Base-by-base conservation (phyloP, 2,113 vertebrate genomes). In the Polypterus senegalus region DNA sequence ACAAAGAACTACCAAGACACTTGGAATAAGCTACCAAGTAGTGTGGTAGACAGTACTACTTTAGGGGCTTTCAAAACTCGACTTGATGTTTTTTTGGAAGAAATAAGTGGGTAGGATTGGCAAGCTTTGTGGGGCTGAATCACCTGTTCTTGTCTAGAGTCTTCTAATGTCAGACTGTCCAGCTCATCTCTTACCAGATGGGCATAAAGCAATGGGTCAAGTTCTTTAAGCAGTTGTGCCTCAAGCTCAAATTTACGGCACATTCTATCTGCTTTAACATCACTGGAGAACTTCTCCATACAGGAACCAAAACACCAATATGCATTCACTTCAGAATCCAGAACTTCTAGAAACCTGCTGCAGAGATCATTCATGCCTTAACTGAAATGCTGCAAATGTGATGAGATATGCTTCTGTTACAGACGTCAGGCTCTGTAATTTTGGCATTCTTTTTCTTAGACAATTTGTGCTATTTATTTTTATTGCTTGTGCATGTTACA, bases 291-390 rank as follows among this genome's bases (percentile, higher is more conserved):
- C 69, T 82, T 86, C 61, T 88, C 82, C 83, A 88, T 87, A 70
- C 81, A 86, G 70, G 77, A 83, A 7, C 77, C 80, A 66, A 86
- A 89, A 73, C 85, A 84, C 86, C 87, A 89, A 69, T 79, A 88
- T 5, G 85, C 77, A 70, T 88, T 86, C 4, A 85, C 85, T 71
- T 88, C 86, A 6, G 76, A 86, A 71, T 88, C 76, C 2, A 89
- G 71, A 43, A 89, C 85, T 71, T 88, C 87, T 54, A 89, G 68
- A 70, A 89, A 86, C 1, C 86, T 77, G 67, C 86, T 88, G 73
- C 86, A 87, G 48, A 89, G 73, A 72, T 89, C 87, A 63, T 86
- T 88, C 87, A 89, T 88, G 7, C 87, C 86, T 68, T 89, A 86
- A 49, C 27, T 27, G 27, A 27, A 27, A 27, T 27, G 27, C 27